Base-by-base conservation (phyloP, 2,888 invertebrate species). In the Mycalesis mineus region DNA sequence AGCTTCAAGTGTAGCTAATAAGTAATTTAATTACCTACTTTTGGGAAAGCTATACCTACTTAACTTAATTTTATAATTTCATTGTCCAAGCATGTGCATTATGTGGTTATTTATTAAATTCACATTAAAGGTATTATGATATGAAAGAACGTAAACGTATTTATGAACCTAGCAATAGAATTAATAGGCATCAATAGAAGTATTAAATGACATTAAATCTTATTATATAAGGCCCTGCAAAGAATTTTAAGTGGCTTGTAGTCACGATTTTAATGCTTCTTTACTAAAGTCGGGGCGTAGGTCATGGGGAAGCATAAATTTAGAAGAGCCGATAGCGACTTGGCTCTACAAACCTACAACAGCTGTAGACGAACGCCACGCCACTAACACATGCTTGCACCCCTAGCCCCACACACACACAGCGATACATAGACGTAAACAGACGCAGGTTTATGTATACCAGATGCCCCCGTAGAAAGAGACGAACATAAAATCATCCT, bases 221-320 rank as follows among this genome's bases (percentile, higher is more conserved):
- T 22, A 22, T 75, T 73, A 71, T 70, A 75, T 73, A 68, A 70
- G 60, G 66, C 68, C 57, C 58, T 73, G 73, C 73, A 77, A 75
- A 73, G 77, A 80, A 79, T 80, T 78, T 80, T 75, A 83, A 82
- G 71, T 68, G 74, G 74, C 67, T 60, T 62, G 55, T 55, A 73
- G 72, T 72, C 72, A 73, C 68, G 70, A 71, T 72, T 73, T 75
- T 72, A 73, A 75, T 77, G 69, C 72, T 72, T 74, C 64, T 74
- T 72, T 67, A 67, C 67, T 71, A 68, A 73, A 72, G 72, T 68
- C 70, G 68, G 72, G 75, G 74, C 84, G 78, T 81, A 82, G 85
- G 82, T 82, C 88, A 87, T 84, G 86, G 84, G 86, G 87, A 87
- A 85, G 87, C 84, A 87, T 88, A 88, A 82, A 88, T 87, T 85